phyloP scores from a whole-genome alignment of 2,797 vertebrate genomes.

The Limosa lapponica region DNA sequence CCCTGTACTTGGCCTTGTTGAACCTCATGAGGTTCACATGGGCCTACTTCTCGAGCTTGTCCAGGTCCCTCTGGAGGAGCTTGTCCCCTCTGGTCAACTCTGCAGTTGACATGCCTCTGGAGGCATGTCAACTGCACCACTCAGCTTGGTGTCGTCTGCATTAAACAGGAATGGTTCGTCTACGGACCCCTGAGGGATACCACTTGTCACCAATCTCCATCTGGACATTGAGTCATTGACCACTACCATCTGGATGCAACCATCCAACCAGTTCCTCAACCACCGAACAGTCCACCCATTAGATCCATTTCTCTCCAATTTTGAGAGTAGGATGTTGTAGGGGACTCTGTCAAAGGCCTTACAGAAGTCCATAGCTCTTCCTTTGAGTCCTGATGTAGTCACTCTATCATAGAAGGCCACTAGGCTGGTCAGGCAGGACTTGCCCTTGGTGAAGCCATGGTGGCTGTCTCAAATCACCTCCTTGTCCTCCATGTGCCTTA shows the following conservation, averaged over 20 bases:
- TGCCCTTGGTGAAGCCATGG: too few relatives aligned
- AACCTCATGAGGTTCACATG: background rate
- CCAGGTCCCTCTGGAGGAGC: background rate
- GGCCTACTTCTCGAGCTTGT: background rate
- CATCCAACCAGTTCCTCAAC: background rate
- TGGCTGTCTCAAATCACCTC: too few relatives aligned
- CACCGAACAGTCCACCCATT: background rate
- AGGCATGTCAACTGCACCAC: background rate
- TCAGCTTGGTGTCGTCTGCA: background rate
- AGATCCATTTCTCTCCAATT: background rate
- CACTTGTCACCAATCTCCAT: background rate
- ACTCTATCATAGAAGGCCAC: too few relatives aligned
- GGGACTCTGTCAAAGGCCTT: background rate
- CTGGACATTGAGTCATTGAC: background rate
- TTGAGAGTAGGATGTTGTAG: background rate
- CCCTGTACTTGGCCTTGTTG: background rate
- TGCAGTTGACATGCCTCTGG: too few relatives aligned
- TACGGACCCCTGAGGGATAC: background rate
- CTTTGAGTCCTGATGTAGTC: background rate
- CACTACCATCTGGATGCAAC: background rate
- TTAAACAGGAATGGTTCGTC: background rate
- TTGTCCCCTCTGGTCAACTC: too few relatives aligned
- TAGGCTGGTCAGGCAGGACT: too few relatives aligned
- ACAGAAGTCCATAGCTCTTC: background rate
- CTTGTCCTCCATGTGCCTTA: too few relatives aligned